Evolutionary conservation across 2,113 vertebrate genomes (phyloP), one percentile per base, ranked within the genome.

Genomic region (Megatriorchis doriae): DNA sequence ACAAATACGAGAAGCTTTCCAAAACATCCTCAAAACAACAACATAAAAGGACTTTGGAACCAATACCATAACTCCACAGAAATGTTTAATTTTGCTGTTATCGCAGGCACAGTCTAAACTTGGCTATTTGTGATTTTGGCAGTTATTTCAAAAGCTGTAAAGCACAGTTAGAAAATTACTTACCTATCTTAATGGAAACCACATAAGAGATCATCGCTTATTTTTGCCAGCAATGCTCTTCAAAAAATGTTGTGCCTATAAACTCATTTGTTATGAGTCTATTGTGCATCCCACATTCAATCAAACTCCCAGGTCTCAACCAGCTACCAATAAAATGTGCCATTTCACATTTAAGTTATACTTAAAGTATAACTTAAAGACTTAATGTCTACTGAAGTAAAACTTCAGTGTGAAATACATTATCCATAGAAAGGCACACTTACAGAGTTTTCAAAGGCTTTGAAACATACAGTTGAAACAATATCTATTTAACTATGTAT

Each of bases 131-230:
- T 91, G 77, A 96, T 91, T 95, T 87, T 90, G 73, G 74, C 84
- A 90, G 21, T 88, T 94, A 88, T 50, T 79, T 89, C 45, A 92
- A 84, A 97, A 91, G 43, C 78, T 95, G 62, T 58, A 90, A 95
- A 81, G 55, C 88, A 96, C 63, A 88, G 74, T 59, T 45, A 81
- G 80, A 93, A 95, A 87, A 86, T 83, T 58, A 88, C 80, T 86
- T 87, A 61, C 42, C 48, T 58, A 74, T 81, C 94, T 96, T 84
- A 86, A 86, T 75, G 59, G 38, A 96, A 96, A 26, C 13, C 63
- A 84, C 71, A 77, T n/a, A 53, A 82, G 72, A 94, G 58, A 36
- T 5, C 13, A 75, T 42, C 0, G 0, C 16, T 82, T 90, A n/a
- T 66, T 94, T 94, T 78, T 93, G 52, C 56, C 59, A 95, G 66